Base-by-base conservation (phyloP, 1,140 invertebrate genomes). In the Matsumurasca onukii region DNA sequence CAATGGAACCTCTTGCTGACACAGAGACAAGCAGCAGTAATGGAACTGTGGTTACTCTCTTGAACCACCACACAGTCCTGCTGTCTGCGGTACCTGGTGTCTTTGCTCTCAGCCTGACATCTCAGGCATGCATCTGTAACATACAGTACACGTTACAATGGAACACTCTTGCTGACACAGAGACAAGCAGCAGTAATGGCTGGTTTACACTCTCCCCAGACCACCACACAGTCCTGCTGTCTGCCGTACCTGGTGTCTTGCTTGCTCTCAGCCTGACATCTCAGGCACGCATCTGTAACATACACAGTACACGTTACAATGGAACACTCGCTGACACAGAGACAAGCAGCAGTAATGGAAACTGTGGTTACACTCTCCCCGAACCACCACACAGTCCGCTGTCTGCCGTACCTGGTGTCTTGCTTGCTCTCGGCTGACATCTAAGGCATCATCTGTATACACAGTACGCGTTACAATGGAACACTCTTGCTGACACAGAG, bases 161-260 rank as follows among this genome's bases (percentile, higher is more conserved):
- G 92, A 94, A 97, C 97, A 99, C 77, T 98, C 97, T 75, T 98
- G 94, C 77, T 99, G 97, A 78, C 97, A 99, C 2, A 99, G 83
- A 97, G 97, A 79, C 97, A 99, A 27, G 15, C 31, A 15, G 22
- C 59, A 45, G n/a, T n/a, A n/a, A n/a, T 45, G 81, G 98, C 95
- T 80, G 98, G 97, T 78, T 98, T 98, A 80, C 95, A 98, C 78
- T 97, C 94, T 52, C 94, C 95, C 94, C 94, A 97, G 1, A 96
- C 93, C 0, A 97, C 94, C 15, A 94, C 91, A 78, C 93, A 94
- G 72, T 94, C 92, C 76, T 92, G 89, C 71, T 91, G 89, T 71
- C 92, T 92, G 74, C n/a, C 94, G 91, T 76, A 86, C n/a, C 91
- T 82, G 79, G 98, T 98, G 80, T 98, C 98, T 77, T 98, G 95